Base-by-base conservation (phyloP, 2,797 vertebrate species). In the Hoplostethus mediterraneus region DNA sequence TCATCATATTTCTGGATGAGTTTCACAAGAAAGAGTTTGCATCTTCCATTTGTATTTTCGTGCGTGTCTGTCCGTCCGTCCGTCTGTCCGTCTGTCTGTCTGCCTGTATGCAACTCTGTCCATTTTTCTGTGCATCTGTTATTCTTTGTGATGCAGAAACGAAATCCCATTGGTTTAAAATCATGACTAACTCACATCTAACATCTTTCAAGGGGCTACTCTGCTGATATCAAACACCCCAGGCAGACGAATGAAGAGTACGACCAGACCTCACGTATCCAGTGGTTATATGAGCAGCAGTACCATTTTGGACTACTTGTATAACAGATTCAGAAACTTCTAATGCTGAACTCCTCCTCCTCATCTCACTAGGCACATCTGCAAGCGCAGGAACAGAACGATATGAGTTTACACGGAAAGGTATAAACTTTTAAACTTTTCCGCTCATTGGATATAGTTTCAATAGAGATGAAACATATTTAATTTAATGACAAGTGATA, bases 271-370 rank as follows among this genome's bases (percentile, higher is more conserved):
- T 84, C 84, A 79, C 69, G 77, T 87, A 84, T 79, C 61, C 75
- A 75, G 38, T 64, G 67, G 88, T 92, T 90, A 90, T 82, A 80
- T 88, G 90, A 93, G 75, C 82, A 78, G 54, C 73, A 75, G 70
- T 64, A 77, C 33, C 67, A 77, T 91, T 77, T 67, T 77, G 88
- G 79, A 93, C 95, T 96, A 93, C 95, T 96, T 96, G 94, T 96
- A 93, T 94, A 92, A 93, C 90, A 74, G 82, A 94, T 94, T 94
- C 94, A 96, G 87, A 94, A 93, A 94, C 89, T 93, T 92, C 94
- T 93, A 95, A 94, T 91, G 85, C 90, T 91, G 90, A 92, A 87
- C 94, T 95, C 94, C 95, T 94, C 95, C 95, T 95, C 88, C 91
- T 90, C 91, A 77, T 90, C 90, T 85, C 90, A 64, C 86, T 83